Evolutionary conservation across 2,113 vertebrate species (phyloP).

Genomic region (Otolemur garnettii): DNA sequence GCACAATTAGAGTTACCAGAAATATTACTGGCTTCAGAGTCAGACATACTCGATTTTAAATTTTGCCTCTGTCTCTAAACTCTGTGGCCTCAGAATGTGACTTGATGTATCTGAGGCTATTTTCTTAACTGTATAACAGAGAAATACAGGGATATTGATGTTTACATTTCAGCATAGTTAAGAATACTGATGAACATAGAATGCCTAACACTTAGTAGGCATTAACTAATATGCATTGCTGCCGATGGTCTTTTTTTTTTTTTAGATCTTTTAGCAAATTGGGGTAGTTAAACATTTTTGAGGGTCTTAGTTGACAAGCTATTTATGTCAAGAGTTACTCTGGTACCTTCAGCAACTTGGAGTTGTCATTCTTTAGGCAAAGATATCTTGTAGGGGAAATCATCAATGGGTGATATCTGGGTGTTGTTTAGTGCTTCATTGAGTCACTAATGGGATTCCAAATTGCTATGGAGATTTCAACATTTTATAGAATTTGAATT

Average conservation of each 20-base stretch:
- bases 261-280: neutral
- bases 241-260: neutral
- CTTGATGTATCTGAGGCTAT: neutral
- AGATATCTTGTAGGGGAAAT: constrained; percentile 50
- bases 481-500: constrained; percentile 58
- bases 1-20: constrained; percentile 18
- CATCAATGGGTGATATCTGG: neutral
- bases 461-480: constrained; percentile 25
- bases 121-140: constrained; percentile 1
- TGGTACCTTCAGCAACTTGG: constrained; percentile 26
- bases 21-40: neutral
- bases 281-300: constrained; percentile 54
- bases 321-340: constrained; percentile 58
- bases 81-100: constrained; percentile 28
- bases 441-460: constrained; percentile 1
- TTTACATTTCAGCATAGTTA: neutral
- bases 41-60: constrained; percentile 44
- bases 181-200: neutral
- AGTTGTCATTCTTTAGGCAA: constrained; percentile 56
- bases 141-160: neutral
- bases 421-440: constrained; percentile 40
- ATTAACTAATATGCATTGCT: neutral
- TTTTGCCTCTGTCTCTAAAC: neutral
- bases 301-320: constrained; percentile 30
- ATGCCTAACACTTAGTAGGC: neutral